These are phyloP conservation scores for Catalaphyllia jardinei DNA, from an alignment of 64 coral and sea anemone genomes.

Conservation along the genomic window DNA sequence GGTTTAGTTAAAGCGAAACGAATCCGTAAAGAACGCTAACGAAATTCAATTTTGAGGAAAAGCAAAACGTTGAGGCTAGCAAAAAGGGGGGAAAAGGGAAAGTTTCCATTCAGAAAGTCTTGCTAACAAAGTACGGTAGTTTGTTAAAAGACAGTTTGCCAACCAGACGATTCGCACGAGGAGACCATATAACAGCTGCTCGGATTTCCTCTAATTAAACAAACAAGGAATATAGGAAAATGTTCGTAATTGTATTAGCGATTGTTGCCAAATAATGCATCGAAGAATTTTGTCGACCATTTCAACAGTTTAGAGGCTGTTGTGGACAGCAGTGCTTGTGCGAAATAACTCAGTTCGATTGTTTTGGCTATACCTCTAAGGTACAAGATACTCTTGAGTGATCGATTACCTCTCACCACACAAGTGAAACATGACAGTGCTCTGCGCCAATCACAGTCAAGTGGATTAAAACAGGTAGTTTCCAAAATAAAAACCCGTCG, in stretches of 20 bases:
- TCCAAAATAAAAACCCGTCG: neutral
- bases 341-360: neutral
- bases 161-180: neutral
- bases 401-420: neutral
- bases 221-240: neutral
- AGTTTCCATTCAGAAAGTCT: neutral
- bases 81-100: neutral
- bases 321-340: neutral
- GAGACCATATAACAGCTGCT: neutral
- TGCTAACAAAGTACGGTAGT: neutral
- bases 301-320: neutral
- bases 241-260: neutral
- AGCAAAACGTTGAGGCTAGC: too few relatives aligned
- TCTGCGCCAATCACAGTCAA: slow-evolving; percentile 18
- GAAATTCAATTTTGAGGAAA: neutral
- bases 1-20: neutral
- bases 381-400: neutral
- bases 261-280: neutral
- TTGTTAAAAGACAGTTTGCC: too few relatives aligned
- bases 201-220: neutral
- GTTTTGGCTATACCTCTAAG: neutral
- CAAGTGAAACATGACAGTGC: neutral
- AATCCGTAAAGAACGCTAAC: neutral
- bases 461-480: slow-evolving; percentile 20
- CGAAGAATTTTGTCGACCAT: neutral